These are phyloP conservation scores for Sebastes trivittatus DNA, from an alignment of 2,797 vertebrate species.

Conservation along the genomic window DNA sequence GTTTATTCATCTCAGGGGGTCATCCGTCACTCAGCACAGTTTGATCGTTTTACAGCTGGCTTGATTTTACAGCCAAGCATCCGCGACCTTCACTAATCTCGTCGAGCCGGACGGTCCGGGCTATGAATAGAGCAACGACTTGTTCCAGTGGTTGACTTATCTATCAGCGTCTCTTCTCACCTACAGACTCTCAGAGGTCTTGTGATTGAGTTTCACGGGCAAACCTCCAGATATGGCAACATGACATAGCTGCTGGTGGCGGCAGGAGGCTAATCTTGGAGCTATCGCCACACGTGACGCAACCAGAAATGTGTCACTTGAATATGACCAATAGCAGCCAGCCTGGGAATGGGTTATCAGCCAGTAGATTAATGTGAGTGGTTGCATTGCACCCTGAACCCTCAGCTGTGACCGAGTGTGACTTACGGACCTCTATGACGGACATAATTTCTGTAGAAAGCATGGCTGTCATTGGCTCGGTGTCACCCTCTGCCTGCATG, in stretches of 20 bases:
- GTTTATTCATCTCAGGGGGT: constrained; percentile 32
- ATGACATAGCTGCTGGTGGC: constrained; percentile 5
- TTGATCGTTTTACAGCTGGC: constrained; percentile 21
- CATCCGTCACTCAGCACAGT: constrained; percentile 19
- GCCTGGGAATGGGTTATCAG: constrained; percentile 37
- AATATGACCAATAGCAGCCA: constrained; percentile 26
- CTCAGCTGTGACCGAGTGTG: constrained; percentile 31
- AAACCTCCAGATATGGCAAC: constrained; percentile 37
- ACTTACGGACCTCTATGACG: constrained; percentile 29
- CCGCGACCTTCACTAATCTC: constrained; percentile 26
- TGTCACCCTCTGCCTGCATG: constrained; percentile 23
- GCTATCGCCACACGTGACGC: constrained; percentile 4
- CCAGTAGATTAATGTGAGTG: constrained; percentile 40
- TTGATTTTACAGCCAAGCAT: constrained; percentile 24
- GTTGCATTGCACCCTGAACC: neutral
- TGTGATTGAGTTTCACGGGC: constrained; percentile 15
- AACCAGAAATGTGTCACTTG: constrained; percentile 38
- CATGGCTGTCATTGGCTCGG: neutral
- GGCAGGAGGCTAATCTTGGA: constrained; percentile 41
- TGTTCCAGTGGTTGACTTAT: constrained; percentile 24
- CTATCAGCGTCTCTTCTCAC: constrained; percentile 20
- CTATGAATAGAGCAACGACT: constrained; percentile 45
- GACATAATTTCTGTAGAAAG: constrained; percentile 40
- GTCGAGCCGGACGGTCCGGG: neutral
- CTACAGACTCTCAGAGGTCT: constrained; percentile 6